A percentile compares a stretch with the other conserved stretches of the same genome.
These are phyloP conservation scores for Microtus oregoni DNA, from an alignment of 2,113 vertebrate species.

Conservation along the genomic window DNA sequence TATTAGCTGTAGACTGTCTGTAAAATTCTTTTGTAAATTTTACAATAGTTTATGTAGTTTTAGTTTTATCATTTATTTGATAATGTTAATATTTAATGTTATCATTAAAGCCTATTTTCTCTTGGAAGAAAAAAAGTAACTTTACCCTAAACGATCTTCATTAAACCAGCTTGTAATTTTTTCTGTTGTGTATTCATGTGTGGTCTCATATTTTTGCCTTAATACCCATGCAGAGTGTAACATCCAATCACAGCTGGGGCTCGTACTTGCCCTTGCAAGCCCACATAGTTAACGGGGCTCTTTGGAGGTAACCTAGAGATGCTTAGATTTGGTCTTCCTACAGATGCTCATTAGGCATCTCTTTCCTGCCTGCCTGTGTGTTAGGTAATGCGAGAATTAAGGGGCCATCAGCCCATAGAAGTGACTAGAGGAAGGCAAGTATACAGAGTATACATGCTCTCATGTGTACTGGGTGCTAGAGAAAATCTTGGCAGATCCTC, in stretches of 20 bases:
- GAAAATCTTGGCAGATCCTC: not conserved
- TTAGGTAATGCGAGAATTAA: not conserved
- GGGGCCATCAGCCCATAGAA: not conserved
- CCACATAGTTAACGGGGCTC: not conserved
- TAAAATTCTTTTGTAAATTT: not conserved
- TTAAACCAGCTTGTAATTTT: slow-evolving; percentile 34
- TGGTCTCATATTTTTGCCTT: slow-evolving; percentile 44
- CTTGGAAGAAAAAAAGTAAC: not conserved
- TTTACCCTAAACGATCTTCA: not conserved
- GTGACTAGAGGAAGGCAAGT: not conserved
- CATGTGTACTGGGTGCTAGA: not conserved
- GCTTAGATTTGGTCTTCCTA: not conserved
- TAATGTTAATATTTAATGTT: not conserved
- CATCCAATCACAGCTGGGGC: not conserved
- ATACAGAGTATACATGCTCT: not conserved
- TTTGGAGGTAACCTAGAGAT: not conserved
- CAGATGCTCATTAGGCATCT: not conserved
- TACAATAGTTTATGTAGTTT: not conserved
- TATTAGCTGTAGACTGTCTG: not conserved
- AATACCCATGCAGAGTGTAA: not conserved
- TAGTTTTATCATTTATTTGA: not conserved
- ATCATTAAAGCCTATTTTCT: not conserved
- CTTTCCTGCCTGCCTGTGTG: not conserved
- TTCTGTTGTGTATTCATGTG: not conserved
- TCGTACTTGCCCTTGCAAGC: not conserved